These are phyloP conservation scores for Lepidochrysops patricia DNA, from an alignment of 2,888 invertebrate species.

Conservation along the genomic window DNA sequence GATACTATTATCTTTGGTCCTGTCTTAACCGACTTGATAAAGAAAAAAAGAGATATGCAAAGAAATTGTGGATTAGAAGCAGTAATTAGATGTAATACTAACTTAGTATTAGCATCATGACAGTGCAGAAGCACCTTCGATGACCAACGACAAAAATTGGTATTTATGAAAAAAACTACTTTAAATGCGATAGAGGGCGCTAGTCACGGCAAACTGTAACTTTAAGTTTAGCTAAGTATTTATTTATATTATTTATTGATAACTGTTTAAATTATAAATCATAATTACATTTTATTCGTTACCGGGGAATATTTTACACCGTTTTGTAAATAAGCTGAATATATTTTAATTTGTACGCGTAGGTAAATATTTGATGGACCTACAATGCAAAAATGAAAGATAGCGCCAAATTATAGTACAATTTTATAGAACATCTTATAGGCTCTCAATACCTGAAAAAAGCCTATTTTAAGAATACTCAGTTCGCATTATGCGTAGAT, in stretches of 20 bases:
- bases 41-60: no score
- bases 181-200: neutral
- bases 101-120: neutral
- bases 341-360: neutral
- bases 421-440: neutral
- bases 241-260: neutral
- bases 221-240: neutral
- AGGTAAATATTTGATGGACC: neutral
- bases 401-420: constrained; percentile 8
- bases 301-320: neutral
- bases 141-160: neutral
- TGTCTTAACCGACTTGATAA: no score
- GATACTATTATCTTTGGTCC: no score
- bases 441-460: no score
- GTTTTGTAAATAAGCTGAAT: neutral
- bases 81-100: neutral
- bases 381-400: neutral
- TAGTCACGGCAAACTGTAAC: neutral
- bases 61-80: no score
- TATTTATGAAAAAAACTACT: neutral
- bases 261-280: neutral
- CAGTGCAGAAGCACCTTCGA: neutral
- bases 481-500: neutral
- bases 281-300: neutral
- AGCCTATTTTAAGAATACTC: neutral